Evolutionary conservation across 2,113 vertebrate species (phyloP).

Genomic region (Sander lucioperca): DNA sequence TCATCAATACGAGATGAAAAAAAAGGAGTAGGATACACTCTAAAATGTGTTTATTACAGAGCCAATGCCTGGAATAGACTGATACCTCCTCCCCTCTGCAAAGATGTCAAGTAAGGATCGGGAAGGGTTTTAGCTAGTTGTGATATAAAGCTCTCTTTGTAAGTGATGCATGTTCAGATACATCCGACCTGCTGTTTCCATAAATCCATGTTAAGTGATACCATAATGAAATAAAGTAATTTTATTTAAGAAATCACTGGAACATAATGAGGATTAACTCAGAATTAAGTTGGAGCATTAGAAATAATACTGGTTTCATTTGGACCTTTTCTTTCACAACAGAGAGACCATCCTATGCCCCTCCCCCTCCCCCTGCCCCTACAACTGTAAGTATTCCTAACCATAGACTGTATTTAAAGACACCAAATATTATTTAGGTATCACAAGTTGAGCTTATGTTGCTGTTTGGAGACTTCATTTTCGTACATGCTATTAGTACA

Average conservation of each 20-base stretch:
- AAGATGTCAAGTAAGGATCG: conserved; percentile 80
- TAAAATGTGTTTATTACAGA: conserved; percentile 67
- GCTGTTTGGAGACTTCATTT: not conserved
- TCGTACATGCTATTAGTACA: not conserved
- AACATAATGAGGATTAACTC: not conserved
- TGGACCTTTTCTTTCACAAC: conserved; percentile 69
- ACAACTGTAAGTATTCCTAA: conserved; percentile 78
- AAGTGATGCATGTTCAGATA: not conserved
- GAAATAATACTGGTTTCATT: conserved; percentile 7
- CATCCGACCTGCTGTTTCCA: not conserved
- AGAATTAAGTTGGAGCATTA: not conserved
- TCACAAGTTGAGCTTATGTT: not conserved
- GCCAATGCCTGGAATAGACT: conserved; percentile 61
- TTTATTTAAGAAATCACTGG: not conserved
- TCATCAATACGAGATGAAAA: not conserved
- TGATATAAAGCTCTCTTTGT: not conserved
- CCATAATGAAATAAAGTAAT: not conserved
- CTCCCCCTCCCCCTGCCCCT: conserved; percentile 96
- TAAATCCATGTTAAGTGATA: not conserved
- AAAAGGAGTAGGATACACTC: too few relatives aligned
- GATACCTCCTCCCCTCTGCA: conserved; percentile 48
- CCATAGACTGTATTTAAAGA: not conserved
- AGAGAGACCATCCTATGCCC: conserved; percentile 98
- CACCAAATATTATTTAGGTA: not conserved
- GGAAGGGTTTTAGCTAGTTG: not conserved